Conservation (phyloP, 2,888 invertebrate species). For the Plusia festucae region DNA sequence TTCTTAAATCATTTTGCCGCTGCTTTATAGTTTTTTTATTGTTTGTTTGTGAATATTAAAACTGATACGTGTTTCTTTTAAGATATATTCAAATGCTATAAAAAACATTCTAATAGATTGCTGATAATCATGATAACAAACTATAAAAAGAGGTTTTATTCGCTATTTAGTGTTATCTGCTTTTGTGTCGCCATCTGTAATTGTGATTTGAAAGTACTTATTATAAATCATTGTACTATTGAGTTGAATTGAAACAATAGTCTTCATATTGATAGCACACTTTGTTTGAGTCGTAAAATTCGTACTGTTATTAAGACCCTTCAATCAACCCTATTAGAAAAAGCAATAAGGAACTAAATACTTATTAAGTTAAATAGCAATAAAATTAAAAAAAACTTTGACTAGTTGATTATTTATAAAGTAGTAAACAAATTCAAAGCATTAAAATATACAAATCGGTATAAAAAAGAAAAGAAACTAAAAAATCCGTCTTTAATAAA, state of each 20-base stretch:
- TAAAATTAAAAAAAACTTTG: background rate
- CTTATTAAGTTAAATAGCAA: background rate
- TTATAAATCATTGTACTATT: background rate
- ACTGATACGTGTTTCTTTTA: slow-evolving; percentile 19
- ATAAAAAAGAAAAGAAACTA: too few species aligned
- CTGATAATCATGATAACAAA: background rate
- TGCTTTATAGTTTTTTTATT: slow-evolving; percentile 35
- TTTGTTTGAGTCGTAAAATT: background rate
- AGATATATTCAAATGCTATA: background rate
- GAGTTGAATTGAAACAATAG: slow-evolving; percentile 5
- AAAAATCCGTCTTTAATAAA: background rate
- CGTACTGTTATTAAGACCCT: background rate
- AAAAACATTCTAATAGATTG: background rate
- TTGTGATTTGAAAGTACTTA: background rate
- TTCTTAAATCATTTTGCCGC: slow-evolving; percentile 33
- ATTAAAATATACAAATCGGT: too few species aligned
- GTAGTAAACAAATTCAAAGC: background rate
- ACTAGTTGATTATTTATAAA: too few species aligned
- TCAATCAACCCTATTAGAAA: slow-evolving; percentile 1
- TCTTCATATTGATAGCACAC: background rate
- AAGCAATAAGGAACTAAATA: background rate
- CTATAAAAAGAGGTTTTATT: too few species aligned
- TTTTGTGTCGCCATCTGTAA: background rate
- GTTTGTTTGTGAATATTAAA: slow-evolving; percentile 31
- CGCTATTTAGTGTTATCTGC: too few species aligned